Evolutionary conservation across 2,888 invertebrate species (phyloP).

Genomic region (Zhengitettix transpicula): DNA sequence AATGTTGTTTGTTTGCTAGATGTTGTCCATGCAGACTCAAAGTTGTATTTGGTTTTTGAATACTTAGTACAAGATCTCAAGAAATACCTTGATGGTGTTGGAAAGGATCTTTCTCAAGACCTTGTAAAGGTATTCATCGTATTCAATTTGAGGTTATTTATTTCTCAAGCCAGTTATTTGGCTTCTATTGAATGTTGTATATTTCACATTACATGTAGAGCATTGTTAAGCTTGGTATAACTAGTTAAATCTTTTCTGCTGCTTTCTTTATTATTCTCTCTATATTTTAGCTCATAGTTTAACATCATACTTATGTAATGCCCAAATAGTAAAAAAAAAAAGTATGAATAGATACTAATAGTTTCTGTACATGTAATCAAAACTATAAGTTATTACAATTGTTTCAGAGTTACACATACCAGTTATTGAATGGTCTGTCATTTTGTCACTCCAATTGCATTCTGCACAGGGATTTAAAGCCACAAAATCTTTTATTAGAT

Average conservation of each 20-base stretch:
- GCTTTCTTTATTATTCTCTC: too few relatives aligned
- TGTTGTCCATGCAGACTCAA: conserved; percentile 70
- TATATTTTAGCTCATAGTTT: too few relatives aligned
- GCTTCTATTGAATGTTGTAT: too few relatives aligned
- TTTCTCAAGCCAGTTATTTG: too few relatives aligned
- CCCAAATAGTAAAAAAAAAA: too few relatives aligned
- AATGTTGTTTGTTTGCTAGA: conserved; percentile 81
- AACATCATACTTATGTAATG: too few relatives aligned
- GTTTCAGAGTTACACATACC: conserved; percentile 56
- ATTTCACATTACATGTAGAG: too few relatives aligned
- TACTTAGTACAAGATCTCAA: conserved; percentile 87
- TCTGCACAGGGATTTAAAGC: conserved; percentile 85
- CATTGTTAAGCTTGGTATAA: too few relatives aligned
- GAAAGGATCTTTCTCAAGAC: conserved; percentile 40
- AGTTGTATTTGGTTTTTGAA: conserved; percentile 87
- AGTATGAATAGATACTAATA: too few relatives aligned
- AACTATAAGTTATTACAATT: background rate
- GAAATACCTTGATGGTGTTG: conserved; percentile 60
- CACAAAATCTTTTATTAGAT: conserved; percentile 88
- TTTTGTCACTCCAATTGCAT: conserved; percentile 84
- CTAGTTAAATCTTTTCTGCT: too few relatives aligned
- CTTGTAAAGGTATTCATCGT: conserved; percentile 43
- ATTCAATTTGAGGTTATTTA: too few relatives aligned
- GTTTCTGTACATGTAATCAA: too few relatives aligned
- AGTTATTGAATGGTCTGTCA: conserved; percentile 71